These are phyloP conservation scores for Xenops minutus DNA, from an alignment of 2,797 vertebrate species.

Conservation along the genomic window DNA sequence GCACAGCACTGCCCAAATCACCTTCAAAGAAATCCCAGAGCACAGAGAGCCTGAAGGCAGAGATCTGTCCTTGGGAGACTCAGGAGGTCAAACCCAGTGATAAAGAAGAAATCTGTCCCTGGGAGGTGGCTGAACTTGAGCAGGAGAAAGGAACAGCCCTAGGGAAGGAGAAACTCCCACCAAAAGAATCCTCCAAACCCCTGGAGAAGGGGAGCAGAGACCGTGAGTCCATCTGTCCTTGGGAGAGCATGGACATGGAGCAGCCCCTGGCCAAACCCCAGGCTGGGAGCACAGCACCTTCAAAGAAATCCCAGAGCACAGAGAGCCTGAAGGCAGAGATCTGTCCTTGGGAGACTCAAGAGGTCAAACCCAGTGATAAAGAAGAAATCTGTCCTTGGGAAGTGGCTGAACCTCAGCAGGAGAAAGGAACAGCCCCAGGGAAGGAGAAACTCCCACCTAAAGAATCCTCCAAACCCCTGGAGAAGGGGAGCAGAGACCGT, in stretches of 20 bases:
- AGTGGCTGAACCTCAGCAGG: rapidly evolving
- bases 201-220: neutral
- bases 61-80: neutral
- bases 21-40: constrained; percentile 43
- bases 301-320: neutral
- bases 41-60: neutral
- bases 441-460: rapidly evolving
- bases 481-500: constrained; percentile 41
- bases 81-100: neutral
- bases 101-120: constrained; percentile 3
- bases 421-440: rapidly evolving
- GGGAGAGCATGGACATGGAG: neutral
- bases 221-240: neutral
- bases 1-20: neutral
- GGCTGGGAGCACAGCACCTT: neutral
- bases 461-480: neutral
- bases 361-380: neutral
- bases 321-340: neutral
- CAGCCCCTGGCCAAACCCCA: neutral
- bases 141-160: neutral
- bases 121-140: neutral
- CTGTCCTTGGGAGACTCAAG: neutral
- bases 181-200: neutral
- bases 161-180: neutral
- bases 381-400: neutral